phyloP scores from a whole-genome alignment of 2,797 vertebrate genomes.

The Myotis myotis region DNA sequence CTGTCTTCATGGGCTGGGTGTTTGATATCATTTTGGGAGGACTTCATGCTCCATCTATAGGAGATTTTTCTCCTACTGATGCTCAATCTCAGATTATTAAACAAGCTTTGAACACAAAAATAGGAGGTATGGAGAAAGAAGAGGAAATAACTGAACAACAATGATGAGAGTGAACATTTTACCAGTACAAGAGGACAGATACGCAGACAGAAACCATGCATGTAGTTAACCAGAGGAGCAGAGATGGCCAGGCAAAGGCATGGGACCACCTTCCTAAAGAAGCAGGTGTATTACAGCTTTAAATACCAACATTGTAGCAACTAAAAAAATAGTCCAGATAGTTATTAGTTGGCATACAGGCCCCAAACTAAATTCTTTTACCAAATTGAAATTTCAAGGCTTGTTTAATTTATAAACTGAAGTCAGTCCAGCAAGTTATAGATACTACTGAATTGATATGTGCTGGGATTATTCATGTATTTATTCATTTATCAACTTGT shows the following conservation, averaged over 20 bases:
- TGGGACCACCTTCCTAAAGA: neutral
- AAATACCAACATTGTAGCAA: neutral
- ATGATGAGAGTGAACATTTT: neutral
- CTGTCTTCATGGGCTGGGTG: neutral
- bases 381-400: constrained; percentile 4
- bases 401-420: constrained; percentile 39
- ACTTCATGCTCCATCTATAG: neutral
- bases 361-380: neutral
- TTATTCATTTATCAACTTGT: constrained; percentile 1
- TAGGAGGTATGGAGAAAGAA: neutral
- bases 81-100: neutral
- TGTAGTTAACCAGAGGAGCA: neutral
- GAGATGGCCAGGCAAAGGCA: neutral
- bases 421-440: constrained; percentile 25
- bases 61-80: neutral
- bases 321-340: neutral
- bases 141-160: neutral
- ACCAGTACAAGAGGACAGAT: neutral
- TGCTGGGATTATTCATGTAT: neutral
- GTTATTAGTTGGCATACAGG: neutral
- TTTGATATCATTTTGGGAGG: neutral
- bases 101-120: neutral
- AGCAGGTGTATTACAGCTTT: neutral
- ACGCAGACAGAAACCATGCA: neutral
- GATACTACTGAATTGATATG: neutral